Evolutionary conservation across 2,888 invertebrate genomes (phyloP).

Genomic region (Hirtodrosophila cameraria): DNA sequence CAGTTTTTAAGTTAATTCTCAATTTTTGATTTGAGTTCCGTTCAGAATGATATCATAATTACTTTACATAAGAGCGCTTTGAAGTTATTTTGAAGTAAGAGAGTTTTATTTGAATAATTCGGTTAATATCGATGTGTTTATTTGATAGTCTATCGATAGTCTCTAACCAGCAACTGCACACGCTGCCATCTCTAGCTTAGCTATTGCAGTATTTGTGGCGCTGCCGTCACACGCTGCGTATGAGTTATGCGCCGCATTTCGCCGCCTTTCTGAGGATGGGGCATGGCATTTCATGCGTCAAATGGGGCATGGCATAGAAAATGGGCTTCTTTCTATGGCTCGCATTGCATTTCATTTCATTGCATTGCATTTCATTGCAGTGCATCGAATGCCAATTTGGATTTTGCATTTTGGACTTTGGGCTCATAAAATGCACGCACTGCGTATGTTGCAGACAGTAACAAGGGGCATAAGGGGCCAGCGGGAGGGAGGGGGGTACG

Average conservation of each 20-base stretch:
- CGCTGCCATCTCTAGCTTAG: slow-evolving; percentile 4
- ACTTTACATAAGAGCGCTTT: too few species aligned
- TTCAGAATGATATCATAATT: too few species aligned
- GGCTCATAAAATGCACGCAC: slow-evolving; percentile 49
- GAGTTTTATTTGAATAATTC: too few species aligned
- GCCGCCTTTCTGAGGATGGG: slow-evolving; percentile 3
- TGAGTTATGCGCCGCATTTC: slow-evolving; percentile 60
- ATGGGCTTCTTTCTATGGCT: slow-evolving; percentile 41
- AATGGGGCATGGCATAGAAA: slow-evolving; percentile 73
- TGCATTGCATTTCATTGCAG: slow-evolving; percentile 39
- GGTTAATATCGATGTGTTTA: too few species aligned
- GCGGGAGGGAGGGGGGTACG: neutral
- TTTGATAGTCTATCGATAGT: too few species aligned
- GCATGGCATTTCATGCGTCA: slow-evolving; percentile 64
- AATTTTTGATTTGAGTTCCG: too few species aligned
- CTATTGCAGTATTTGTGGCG: slow-evolving; percentile 21
- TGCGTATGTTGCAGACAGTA: too few species aligned
- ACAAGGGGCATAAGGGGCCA: neutral
- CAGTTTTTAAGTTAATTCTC: too few species aligned
- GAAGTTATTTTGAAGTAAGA: too few species aligned
- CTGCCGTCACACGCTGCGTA: slow-evolving; percentile 71
- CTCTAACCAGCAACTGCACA: too few species aligned
- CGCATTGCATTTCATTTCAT: slow-evolving; percentile 40
- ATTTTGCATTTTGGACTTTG: slow-evolving; percentile 64
- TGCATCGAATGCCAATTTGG: slow-evolving; percentile 63